A percentile compares a stretch with the other conserved stretches of the same genome.
phyloP scores from a whole-genome alignment of 1,140 invertebrate genomes.

The Nixonia krombeini region DNA sequence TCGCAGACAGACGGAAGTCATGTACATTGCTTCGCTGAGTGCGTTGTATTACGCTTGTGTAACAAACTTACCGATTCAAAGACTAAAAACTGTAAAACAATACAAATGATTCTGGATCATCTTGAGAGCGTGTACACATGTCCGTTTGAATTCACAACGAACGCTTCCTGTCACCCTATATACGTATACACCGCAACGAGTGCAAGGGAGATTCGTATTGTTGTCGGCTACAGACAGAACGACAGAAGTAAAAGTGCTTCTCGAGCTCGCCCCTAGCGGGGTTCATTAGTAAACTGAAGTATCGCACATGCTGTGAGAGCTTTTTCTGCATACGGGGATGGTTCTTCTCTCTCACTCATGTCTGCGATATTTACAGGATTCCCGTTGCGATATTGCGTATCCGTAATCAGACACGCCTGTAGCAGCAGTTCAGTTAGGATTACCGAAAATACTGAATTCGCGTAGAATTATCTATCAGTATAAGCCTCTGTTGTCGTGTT shows the following conservation, averaged over 20 bases:
- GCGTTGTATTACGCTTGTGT: too few relatives aligned
- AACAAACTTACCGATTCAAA: too few relatives aligned
- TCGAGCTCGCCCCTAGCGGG: slow-evolving; percentile 57
- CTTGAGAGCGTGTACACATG: too few relatives aligned
- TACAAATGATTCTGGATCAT: too few relatives aligned
- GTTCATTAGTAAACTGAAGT: slow-evolving; percentile 69
- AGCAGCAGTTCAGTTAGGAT: background rate
- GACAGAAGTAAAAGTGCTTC: slow-evolving; percentile 66
- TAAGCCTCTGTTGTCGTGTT: too few relatives aligned
- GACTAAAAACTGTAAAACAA: too few relatives aligned
- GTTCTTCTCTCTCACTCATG: slow-evolving; percentile 30
- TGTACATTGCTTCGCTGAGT: too few relatives aligned
- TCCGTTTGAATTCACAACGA: too few relatives aligned
- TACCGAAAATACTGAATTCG: too few relatives aligned
- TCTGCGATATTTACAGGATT: slow-evolving; percentile 8
- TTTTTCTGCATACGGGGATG: slow-evolving; percentile 58
- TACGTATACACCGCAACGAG: slow-evolving; percentile 18
- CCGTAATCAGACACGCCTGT: slow-evolving; percentile 11
- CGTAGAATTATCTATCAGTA: too few relatives aligned
- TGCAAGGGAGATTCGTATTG: slow-evolving; percentile 27
- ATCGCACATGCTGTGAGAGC: slow-evolving; percentile 50
- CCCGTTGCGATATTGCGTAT: slow-evolving; percentile 10
- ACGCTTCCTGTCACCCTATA: background rate
- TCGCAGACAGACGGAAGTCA: too few relatives aligned
- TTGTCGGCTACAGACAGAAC: slow-evolving; percentile 57